These are phyloP conservation scores for Drosophila saltans DNA, from an alignment of 1,140 invertebrate species.

Conservation along the genomic window DNA sequence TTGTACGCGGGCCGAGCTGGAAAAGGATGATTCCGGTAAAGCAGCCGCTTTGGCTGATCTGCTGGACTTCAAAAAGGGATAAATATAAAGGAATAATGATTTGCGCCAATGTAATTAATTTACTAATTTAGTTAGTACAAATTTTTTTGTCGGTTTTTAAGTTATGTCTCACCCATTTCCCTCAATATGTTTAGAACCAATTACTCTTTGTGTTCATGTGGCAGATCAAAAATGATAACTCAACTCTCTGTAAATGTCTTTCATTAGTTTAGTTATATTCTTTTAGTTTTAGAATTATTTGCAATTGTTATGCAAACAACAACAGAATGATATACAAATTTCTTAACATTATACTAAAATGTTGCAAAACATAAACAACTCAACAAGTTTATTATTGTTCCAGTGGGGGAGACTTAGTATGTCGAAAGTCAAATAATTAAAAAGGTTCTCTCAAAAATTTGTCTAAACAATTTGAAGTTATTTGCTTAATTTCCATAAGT, in stretches of 20 bases:
- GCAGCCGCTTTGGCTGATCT: slow-evolving; percentile 66
- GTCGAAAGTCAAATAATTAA: too few relatives aligned
- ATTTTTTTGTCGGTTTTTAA: slow-evolving; percentile 56
- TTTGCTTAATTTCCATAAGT: too few relatives aligned
- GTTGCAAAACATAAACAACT: slow-evolving; percentile 11
- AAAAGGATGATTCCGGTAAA: slow-evolving; percentile 71
- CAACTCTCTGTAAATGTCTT: slow-evolving; percentile 23
- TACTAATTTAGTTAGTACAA: slow-evolving; percentile 80
- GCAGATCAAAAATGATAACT: slow-evolving; percentile 19
- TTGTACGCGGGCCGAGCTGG: slow-evolving; percentile 74
- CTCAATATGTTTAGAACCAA: slow-evolving; percentile 18
- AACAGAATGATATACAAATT: slow-evolving; percentile 24
- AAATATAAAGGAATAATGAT: slow-evolving; percentile 37
- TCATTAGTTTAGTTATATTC: slow-evolving; percentile 41
- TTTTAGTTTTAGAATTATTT: slow-evolving; percentile 41
- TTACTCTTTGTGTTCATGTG: slow-evolving; percentile 60
- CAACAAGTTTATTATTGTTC: neutral
- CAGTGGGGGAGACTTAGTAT: neutral
- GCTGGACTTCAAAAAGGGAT: slow-evolving; percentile 78
- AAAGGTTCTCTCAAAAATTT: neutral
- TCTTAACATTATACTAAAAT: slow-evolving; percentile 31
- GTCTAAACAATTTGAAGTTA: too few relatives aligned
- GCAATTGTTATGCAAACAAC: slow-evolving; percentile 55
- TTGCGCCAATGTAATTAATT: slow-evolving; percentile 59
- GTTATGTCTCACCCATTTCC: slow-evolving; percentile 22